Conservation (phyloP, 1,140 invertebrate species). For the Pogonomyrmex californicus region DNA sequence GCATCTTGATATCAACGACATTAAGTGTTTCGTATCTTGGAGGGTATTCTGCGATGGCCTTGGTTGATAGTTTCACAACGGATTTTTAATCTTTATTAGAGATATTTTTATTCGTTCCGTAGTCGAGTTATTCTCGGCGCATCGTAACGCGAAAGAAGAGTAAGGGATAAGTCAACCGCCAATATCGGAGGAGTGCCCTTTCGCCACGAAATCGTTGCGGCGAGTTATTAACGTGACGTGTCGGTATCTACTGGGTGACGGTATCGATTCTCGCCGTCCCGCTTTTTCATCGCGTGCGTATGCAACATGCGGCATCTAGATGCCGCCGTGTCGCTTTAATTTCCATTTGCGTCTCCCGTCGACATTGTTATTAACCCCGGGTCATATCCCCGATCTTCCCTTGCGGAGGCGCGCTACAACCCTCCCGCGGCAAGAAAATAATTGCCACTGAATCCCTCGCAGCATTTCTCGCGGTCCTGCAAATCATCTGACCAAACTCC, state of each 20-base stretch:
- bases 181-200: conserved; percentile 48
- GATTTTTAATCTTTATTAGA: background rate
- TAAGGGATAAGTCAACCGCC: conserved; percentile 54
- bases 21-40: background rate
- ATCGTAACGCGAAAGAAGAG: conserved; percentile 48
- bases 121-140: conserved; percentile 31
- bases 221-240: conserved; percentile 80
- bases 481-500: conserved; percentile 5
- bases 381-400: conserved; percentile 35
- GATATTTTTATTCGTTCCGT: conserved; percentile 32
- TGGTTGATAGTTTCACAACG: background rate
- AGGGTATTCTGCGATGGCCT: background rate
- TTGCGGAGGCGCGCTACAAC: background rate
- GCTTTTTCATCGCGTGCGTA: conserved; percentile 64
- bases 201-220: conserved; percentile 60
- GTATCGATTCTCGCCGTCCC: conserved; percentile 74
- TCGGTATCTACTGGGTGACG: conserved; percentile 57
- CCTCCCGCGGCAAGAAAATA: conserved; percentile 38
- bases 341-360: conserved; percentile 43
- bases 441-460: conserved; percentile 24
- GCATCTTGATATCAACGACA: background rate
- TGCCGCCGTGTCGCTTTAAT: conserved; percentile 46
- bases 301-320: conserved; percentile 54
- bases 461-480: background rate
- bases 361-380: conserved; percentile 52